These are phyloP conservation scores for Isaurus tuberculatus DNA, from an alignment of 92 coral and sea anemone species.

Conservation along the genomic window DNA sequence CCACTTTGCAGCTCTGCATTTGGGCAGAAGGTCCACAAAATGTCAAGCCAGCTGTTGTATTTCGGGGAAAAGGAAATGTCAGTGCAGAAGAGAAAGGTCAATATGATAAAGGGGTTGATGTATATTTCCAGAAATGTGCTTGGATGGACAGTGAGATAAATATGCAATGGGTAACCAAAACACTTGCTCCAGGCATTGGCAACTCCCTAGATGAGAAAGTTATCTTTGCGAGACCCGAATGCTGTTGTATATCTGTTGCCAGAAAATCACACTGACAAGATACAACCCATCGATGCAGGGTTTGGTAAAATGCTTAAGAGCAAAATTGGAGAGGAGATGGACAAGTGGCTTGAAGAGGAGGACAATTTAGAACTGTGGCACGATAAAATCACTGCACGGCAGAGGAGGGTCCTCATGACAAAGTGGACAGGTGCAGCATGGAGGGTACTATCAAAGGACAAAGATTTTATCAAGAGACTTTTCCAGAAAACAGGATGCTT, in stretches of 20 bases:
- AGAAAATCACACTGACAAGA: slow-evolving; percentile 1
- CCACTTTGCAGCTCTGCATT: slow-evolving; percentile 67
- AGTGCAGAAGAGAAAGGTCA: slow-evolving; percentile 47
- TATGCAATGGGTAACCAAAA: slow-evolving; percentile 53
- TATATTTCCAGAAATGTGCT: slow-evolving; percentile 54
- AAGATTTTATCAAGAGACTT: slow-evolving; percentile 41
- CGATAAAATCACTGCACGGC: too few relatives aligned
- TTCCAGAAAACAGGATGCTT: slow-evolving; percentile 46
- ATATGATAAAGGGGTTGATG: slow-evolving; percentile 59
- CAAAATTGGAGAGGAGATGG: too few relatives aligned
- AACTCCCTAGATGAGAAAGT: slow-evolving; percentile 29
- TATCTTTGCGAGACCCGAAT: not conserved
- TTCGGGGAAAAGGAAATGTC: slow-evolving; percentile 63
- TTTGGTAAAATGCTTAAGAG: too few relatives aligned
- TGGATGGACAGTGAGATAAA: slow-evolving; percentile 63
- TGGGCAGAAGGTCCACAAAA: slow-evolving; percentile 58
- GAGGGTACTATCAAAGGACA: slow-evolving; percentile 40
- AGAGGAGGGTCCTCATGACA: too few relatives aligned
- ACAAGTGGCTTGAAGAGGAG: too few relatives aligned
- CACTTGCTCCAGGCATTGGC: slow-evolving; percentile 58
- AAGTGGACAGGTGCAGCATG: slow-evolving; percentile 16
- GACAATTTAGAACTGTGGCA: too few relatives aligned
- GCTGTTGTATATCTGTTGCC: not conserved
- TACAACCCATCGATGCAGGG: not conserved
- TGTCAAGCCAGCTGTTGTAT: slow-evolving; percentile 66